A percentile compares a stretch with the other conserved stretches of the same genome.
Conservation (phyloP, 2,113 vertebrate genomes). For the Rhizomys pruinosus region DNA sequence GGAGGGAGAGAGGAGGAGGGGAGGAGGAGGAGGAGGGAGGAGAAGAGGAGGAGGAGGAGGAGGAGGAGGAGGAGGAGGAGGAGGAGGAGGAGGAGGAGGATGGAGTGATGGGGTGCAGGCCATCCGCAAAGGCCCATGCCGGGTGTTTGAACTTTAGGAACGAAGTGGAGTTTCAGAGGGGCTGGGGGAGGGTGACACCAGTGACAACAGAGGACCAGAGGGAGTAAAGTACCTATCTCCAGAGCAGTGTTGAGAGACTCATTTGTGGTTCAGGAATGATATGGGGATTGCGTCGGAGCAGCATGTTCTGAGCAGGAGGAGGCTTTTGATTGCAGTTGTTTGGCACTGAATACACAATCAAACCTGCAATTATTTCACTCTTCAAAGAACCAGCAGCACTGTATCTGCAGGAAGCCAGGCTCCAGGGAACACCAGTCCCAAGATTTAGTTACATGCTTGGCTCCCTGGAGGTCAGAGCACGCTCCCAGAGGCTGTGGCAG, state of each 20-base stretch:
- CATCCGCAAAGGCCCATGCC: accelerated
- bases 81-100: neutral
- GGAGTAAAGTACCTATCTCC: neutral
- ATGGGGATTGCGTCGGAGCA: constrained; percentile 31
- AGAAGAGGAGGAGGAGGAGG: neutral
- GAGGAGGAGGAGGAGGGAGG: neutral
- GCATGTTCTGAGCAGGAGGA: constrained; percentile 66
- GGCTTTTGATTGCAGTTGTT: constrained; percentile 51
- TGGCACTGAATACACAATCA: constrained; percentile 33
- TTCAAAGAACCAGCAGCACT: neutral
- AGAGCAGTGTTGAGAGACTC: constrained; percentile 55
- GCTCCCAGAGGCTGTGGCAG: neutral
- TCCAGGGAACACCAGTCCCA: neutral
- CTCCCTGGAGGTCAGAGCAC: neutral
- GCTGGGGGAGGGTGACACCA: neutral
- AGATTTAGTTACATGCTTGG: neutral
- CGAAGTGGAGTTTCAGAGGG: neutral
- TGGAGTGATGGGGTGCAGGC: neutral
- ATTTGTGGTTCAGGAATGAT: constrained; percentile 9
- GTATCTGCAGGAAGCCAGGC: neutral
- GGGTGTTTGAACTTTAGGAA: neutral
- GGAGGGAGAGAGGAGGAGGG: too few species aligned
- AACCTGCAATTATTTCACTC: constrained; percentile 26
- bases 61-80: neutral
- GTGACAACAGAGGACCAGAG: neutral